A percentile compares a stretch with the other conserved stretches of the same genome.
These are phyloP conservation scores for Himalopsyche tibetana DNA, from an alignment of 2,888 invertebrate genomes.

Conservation along the genomic window DNA sequence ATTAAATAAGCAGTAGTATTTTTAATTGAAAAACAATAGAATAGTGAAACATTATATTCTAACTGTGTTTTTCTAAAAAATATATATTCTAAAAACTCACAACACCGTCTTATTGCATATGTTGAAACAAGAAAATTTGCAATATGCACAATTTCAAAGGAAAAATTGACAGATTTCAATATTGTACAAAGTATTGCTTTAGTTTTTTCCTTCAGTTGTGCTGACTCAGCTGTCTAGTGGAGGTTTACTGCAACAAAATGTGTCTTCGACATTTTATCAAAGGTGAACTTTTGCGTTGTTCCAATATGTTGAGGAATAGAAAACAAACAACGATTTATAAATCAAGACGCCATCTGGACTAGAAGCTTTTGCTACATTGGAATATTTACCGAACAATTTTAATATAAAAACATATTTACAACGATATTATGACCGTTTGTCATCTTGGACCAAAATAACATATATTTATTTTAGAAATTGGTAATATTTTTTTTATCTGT, in stretches of 20 bases:
- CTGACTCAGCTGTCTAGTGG: constrained; percentile 19
- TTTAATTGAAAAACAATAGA: no score
- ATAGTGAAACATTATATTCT: no score
- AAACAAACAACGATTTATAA: constrained; percentile 26
- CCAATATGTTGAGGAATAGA: constrained; percentile 10
- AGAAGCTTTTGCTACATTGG: background rate
- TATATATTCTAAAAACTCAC: no score
- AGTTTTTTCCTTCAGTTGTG: background rate
- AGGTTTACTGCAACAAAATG: constrained; percentile 30
- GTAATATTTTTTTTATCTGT: no score
- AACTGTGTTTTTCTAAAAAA: no score
- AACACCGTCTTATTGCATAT: background rate
- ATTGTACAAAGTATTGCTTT: constrained; percentile 8
- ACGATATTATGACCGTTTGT: background rate
- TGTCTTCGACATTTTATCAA: constrained; percentile 4
- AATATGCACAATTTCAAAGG: background rate
- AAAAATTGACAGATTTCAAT: constrained; percentile 19
- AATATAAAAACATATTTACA: background rate
- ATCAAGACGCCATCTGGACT: constrained; percentile 34
- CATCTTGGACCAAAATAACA: background rate
- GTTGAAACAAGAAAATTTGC: background rate
- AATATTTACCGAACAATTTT: background rate
- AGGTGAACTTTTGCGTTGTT: constrained; percentile 1
- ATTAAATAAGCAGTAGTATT: no score
- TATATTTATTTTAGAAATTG: no score